Percentiles rank a stretch among this genome's conserved stretches.
phyloP scores from a whole-genome alignment of 2,113 vertebrate genomes.

The Cyprinodon variegatus region DNA sequence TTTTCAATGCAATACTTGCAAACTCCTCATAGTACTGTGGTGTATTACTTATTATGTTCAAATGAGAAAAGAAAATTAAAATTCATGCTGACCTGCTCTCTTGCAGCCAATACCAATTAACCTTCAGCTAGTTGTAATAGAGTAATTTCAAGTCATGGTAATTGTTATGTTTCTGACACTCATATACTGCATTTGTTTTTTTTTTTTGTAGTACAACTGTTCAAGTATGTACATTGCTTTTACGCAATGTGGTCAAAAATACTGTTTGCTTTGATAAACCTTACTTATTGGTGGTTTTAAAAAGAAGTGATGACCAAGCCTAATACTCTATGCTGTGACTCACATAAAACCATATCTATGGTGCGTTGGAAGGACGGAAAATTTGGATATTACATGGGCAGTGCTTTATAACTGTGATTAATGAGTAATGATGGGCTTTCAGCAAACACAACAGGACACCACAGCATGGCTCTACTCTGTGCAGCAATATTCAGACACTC shows the following conservation, averaged over 20 bases:
- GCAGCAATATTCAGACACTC: conserved; percentile 21
- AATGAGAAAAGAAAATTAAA: background rate
- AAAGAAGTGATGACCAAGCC: background rate
- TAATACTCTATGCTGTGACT: background rate
- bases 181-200: background rate
- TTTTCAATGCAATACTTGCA: background rate
- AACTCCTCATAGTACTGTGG: background rate
- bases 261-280: background rate
- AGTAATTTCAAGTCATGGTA: background rate
- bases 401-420: conserved; percentile 34
- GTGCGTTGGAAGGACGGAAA: conserved; percentile 1
- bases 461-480: conserved; percentile 4
- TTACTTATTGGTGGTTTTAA: background rate
- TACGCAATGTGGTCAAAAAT: background rate
- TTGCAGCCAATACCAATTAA: background rate
- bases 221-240: background rate
- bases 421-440: conserved; percentile 45
- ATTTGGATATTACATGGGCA: conserved; percentile 14
- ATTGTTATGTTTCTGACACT: background rate
- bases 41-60: background rate
- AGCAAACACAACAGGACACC: conserved; percentile 34
- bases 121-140: background rate
- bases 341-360: conserved; percentile 11
- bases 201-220: background rate
- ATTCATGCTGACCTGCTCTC: background rate